A percentile compares a stretch with the other conserved stretches of the same genome.
These are phyloP conservation scores for Pseudomugil gertrudae DNA, from an alignment of 2,797 vertebrate genomes.

Conservation along the genomic window DNA sequence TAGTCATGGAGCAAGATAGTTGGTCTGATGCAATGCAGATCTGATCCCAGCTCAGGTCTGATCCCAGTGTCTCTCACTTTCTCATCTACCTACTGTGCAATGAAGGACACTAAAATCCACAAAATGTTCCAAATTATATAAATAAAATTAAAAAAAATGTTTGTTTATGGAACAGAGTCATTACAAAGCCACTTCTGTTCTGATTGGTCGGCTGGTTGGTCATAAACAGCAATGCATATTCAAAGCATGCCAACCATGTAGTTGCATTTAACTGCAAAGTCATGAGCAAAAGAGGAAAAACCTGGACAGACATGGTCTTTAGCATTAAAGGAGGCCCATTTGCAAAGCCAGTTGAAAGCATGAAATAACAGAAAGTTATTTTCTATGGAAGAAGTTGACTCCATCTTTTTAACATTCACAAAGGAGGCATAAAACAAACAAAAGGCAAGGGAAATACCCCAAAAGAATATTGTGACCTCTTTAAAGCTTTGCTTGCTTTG, in stretches of 20 bases:
- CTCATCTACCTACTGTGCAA: too few relatives aligned
- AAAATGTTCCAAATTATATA: too few relatives aligned
- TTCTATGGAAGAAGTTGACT: neutral
- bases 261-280: neutral
- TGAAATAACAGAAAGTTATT: neutral
- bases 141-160: too few relatives aligned
- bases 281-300: neutral
- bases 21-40: too few relatives aligned
- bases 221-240: neutral
- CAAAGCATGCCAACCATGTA: neutral
- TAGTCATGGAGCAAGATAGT: too few relatives aligned
- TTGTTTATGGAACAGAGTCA: too few relatives aligned
- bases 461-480: neutral
- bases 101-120: too few relatives aligned
- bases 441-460: neutral
- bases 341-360: too few relatives aligned
- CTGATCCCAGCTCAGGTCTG: too few relatives aligned
- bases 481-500: slow-evolving; percentile 11
- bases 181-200: neutral
- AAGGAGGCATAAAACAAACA: neutral
- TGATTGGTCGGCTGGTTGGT: slow-evolving; percentile 2
- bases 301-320: neutral
- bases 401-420: neutral
- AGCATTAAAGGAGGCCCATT: too few relatives aligned
- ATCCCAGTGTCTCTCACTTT: too few relatives aligned